Evolutionary conservation across 1,140 invertebrate species (phyloP), one percentile per base, ranked within the genome.

Genomic region (Drosophila kikkawai): DNA sequence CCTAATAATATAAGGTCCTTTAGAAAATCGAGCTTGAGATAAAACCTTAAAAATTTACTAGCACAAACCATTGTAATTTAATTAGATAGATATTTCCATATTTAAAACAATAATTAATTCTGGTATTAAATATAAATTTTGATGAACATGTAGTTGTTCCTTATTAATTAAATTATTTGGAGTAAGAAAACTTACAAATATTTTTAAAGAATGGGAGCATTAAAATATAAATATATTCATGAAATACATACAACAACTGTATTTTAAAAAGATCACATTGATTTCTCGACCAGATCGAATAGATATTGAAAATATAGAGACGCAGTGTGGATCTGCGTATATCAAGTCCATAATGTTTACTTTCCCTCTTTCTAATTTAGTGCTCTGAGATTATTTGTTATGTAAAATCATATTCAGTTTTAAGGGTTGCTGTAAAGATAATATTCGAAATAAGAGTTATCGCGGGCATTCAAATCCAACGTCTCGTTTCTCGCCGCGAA

Each of bases 371-470:
- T 47, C 64, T 64, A 47, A 47, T 32, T 67, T 45, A 39, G 64
- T 39, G 48, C 67, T 19, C 67, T 39, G 67, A 67, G 39, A 70
- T 67, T 67, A 67, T 36, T 64, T 64, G 48, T 64, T 55, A 63
- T 61, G 45, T 67, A 56, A 45, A 60, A 65, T 60, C 50, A 32
- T 50, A 37, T 7, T 59, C 47, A 44, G 39, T 53, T 45, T 65
- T 79, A 85, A 77, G 82, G 82, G 82, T 85, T 78, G 82, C 75
- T 80, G 69, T 69, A 36, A 74, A 78, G 74, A 67, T 68, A 70
- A 67, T 55, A 56, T 63, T 81, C 65, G 65, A 60, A 75, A 63
- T 41, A 29, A 61, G 45, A 71, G 57, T 42, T 64, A 73, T 70
- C 75, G 78, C 64, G 75, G 63, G 81, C 69, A 78, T 78, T 75